A percentile compares a stretch with the other conserved stretches of the same genome.
phyloP scores from a whole-genome alignment of 2,797 vertebrate species.

The Tapera naevia region DNA sequence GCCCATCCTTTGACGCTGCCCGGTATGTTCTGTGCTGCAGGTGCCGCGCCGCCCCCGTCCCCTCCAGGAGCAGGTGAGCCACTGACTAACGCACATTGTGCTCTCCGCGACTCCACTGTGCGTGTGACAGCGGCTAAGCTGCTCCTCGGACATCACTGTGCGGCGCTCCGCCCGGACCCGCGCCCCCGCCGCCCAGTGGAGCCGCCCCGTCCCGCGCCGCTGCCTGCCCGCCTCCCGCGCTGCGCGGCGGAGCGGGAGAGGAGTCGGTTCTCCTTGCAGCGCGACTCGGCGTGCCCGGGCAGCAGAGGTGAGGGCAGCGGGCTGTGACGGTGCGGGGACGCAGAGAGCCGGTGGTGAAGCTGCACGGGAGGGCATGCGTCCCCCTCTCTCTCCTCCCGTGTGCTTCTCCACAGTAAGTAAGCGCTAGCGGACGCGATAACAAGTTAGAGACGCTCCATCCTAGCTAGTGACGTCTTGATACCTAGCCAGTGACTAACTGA shows the following conservation, averaged over 20 bases:
- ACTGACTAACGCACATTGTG: constrained; percentile 99
- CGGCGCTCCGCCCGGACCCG: not conserved
- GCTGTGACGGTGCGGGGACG: not conserved
- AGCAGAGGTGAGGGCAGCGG: not conserved
- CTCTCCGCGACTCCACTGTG: constrained; percentile 93
- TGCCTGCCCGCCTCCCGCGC: too few species aligned
- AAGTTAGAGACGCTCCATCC: not conserved
- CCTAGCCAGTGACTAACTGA: constrained; percentile 47
- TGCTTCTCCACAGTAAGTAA: not conserved
- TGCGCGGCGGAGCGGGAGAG: too few species aligned
- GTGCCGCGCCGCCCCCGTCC: not conserved
- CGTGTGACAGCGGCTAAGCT: constrained; percentile 99
- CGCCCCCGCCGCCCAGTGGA: too few species aligned
- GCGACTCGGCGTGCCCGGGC: not conserved
- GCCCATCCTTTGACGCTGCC: not conserved
- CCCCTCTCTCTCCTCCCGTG: not conserved
- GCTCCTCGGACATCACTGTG: constrained; percentile 84
- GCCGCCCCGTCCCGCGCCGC: too few species aligned
- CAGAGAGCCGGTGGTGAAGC: not conserved
- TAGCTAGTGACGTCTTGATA: constrained; percentile 9
- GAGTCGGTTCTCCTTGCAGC: too few species aligned
- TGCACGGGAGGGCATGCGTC: not conserved
- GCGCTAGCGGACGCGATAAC: not conserved
- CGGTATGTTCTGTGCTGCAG: constrained; percentile 1
- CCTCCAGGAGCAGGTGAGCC: constrained; percentile 97